Evolutionary conservation across 2,888 invertebrate genomes (phyloP).

Genomic region (Zaprionus lineosus): DNA sequence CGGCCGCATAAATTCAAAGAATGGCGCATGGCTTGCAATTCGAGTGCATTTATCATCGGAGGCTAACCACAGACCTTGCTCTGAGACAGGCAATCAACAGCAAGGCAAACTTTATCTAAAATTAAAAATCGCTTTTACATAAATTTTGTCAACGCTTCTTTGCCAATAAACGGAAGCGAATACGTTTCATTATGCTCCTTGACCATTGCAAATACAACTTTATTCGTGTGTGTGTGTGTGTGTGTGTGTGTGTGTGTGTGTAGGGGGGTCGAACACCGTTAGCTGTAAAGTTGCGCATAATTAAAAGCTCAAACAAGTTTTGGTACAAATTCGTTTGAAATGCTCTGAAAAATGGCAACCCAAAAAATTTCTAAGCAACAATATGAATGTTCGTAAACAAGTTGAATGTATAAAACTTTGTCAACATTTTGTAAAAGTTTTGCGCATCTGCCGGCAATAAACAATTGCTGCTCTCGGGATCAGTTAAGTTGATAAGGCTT

Average conservation of each 20-base stretch:
- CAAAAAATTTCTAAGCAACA: slow-evolving; percentile 9
- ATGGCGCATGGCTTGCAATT: slow-evolving; percentile 14
- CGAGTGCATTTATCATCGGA: slow-evolving; percentile 63
- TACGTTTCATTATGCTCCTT: slow-evolving; percentile 5
- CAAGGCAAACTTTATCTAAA: slow-evolving; percentile 65
- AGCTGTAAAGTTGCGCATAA: slow-evolving; percentile 41
- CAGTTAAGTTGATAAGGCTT: too few relatives aligned
- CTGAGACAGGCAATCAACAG: slow-evolving; percentile 56
- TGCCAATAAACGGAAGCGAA: slow-evolving; percentile 38
- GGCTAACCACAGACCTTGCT: slow-evolving; percentile 18
- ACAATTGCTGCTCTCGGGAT: too few relatives aligned
- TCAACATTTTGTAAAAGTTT: too few relatives aligned
- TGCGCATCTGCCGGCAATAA: too few relatives aligned
- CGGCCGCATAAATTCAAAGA: slow-evolving; percentile 46
- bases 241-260: slow-evolving; percentile 22
- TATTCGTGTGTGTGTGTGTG: slow-evolving; percentile 13
- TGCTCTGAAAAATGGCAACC: background rate
- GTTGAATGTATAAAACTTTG: too few relatives aligned
- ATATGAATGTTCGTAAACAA: too few relatives aligned
- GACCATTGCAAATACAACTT: slow-evolving; percentile 11
- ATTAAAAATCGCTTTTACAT: slow-evolving; percentile 69
- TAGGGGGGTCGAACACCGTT: too few relatives aligned
- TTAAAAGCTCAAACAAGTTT: slow-evolving; percentile 59
- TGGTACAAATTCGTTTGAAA: background rate
- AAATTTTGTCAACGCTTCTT: slow-evolving; percentile 62